Conservation (phyloP, 2,113 vertebrate genomes). For the Hippocampus guttulatus region DNA sequence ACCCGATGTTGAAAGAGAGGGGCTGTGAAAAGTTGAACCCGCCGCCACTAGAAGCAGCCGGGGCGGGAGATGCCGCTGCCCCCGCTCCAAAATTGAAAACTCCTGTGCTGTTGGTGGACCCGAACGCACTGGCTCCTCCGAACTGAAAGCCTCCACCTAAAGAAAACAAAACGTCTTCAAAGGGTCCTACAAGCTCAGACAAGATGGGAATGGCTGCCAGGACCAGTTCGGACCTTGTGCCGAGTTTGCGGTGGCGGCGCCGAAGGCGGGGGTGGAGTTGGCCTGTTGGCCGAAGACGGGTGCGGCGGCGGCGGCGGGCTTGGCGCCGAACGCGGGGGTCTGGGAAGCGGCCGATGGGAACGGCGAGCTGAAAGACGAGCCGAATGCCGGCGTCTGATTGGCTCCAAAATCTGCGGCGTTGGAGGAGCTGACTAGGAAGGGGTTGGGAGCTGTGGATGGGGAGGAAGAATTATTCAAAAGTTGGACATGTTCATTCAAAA, state of each 20-base stretch:
- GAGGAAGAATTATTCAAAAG: conserved; percentile 43
- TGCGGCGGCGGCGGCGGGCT: conserved; percentile 74
- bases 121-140: conserved; percentile 77
- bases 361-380: conserved; percentile 80
- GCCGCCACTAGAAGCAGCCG: conserved; percentile 61
- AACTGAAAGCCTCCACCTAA: conserved; percentile 84
- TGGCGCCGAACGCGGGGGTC: conserved; percentile 80
- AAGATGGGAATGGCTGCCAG: background rate
- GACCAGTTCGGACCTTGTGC: conserved; percentile 68
- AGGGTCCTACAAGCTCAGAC: background rate
- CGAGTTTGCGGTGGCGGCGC: conserved; percentile 65
- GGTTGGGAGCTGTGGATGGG: conserved; percentile 60
- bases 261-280: conserved; percentile 76
- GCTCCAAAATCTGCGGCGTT: conserved; percentile 75
- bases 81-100: conserved; percentile 85
- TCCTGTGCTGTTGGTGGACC: conserved; percentile 61
- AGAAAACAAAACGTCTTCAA: background rate
- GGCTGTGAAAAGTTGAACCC: conserved; percentile 77
- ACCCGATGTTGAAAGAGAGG: conserved; percentile 83
- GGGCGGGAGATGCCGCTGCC: conserved; percentile 47
- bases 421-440: conserved; percentile 79
- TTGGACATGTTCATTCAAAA: background rate
- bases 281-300: conserved; percentile 82
- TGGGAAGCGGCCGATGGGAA: conserved; percentile 76
- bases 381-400: conserved; percentile 79